Evolutionary conservation across 2,888 invertebrate genomes (phyloP).

Genomic region (Drosophila pseudotalamancana): DNA sequence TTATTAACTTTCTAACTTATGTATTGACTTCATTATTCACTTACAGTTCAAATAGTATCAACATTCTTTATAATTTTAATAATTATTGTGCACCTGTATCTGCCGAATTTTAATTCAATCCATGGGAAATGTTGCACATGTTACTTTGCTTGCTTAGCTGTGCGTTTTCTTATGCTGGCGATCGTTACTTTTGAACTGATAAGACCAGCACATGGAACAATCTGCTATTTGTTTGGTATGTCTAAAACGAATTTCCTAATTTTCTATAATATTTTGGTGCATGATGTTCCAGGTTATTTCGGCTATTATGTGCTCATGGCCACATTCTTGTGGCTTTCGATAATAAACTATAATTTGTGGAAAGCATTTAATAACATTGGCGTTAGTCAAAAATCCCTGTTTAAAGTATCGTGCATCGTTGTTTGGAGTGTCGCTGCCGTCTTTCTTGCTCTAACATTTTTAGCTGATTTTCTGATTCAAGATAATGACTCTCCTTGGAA

Average conservation of each 20-base stretch:
- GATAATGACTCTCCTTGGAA: too few relatives aligned
- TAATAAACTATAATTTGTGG: slow-evolving; percentile 94
- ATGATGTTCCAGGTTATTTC: slow-evolving; percentile 68
- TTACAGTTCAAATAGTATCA: slow-evolving; percentile 88
- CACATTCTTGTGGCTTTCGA: slow-evolving; percentile 93
- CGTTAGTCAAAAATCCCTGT: background rate
- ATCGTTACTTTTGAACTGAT: background rate
- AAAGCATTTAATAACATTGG: slow-evolving; percentile 82
- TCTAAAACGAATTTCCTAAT: fast-evolving
- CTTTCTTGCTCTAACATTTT: slow-evolving; percentile 48
- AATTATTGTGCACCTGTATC: slow-evolving; percentile 79
- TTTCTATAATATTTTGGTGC: background rate
- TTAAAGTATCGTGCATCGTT: slow-evolving; percentile 61
- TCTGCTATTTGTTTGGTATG: slow-evolving; percentile 26
- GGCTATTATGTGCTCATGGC: slow-evolving; percentile 89
- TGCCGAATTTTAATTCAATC: slow-evolving; percentile 25
- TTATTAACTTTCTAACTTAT: too few relatives aligned
- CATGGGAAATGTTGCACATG: slow-evolving; percentile 38
- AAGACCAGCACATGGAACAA: fast-evolving
- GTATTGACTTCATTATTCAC: too few relatives aligned
- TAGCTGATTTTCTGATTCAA: slow-evolving; percentile 77
- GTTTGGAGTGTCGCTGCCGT: slow-evolving; percentile 75
- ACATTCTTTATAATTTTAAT: slow-evolving; percentile 89
- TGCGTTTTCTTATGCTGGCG: slow-evolving; percentile 9
- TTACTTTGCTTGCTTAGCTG: slow-evolving; percentile 39